phyloP scores from a whole-genome alignment of 2,888 invertebrate genomes.

The Dione vanillae region DNA sequence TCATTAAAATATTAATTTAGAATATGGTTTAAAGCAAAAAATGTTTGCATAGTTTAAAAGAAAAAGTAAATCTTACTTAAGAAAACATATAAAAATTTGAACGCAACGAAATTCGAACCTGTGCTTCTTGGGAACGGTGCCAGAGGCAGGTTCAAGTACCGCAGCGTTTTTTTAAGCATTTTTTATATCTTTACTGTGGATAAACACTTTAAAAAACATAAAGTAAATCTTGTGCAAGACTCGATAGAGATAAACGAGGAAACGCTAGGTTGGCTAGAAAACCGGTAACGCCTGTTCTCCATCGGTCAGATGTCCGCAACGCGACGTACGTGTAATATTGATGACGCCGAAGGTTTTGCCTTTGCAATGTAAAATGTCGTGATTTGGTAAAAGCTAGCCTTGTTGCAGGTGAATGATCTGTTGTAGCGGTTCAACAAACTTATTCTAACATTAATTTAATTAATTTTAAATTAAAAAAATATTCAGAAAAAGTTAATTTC shows the following conservation, averaged over 20 bases:
- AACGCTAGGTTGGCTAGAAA: constrained; percentile 16
- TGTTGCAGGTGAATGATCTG: constrained; percentile 1
- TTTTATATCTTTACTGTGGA: no score
- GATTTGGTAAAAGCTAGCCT: constrained; percentile 8
- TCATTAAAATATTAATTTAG: constrained; percentile 5
- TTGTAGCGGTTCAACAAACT: neutral
- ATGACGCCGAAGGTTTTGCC: neutral
- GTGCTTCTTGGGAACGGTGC: no score
- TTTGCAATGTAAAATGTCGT: constrained; percentile 5
- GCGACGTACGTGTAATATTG: constrained; percentile 14
- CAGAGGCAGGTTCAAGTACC: no score
- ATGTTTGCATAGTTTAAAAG: neutral
- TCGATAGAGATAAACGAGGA: neutral
- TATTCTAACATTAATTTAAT: neutral
- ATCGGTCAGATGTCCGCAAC: constrained; percentile 9
- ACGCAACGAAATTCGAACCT: no score
- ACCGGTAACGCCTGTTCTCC: constrained; percentile 22
- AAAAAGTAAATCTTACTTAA: no score
- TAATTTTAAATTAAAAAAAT: no score
- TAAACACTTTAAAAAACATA: no score
- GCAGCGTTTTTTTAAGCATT: no score
- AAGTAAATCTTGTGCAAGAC: constrained; percentile 1
- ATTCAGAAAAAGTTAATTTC: no score
- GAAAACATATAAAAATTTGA: no score
- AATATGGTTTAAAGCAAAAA: neutral